These are phyloP conservation scores for Eupithecia exiguata DNA, from an alignment of 2,888 invertebrate species.

Conservation along the genomic window DNA sequence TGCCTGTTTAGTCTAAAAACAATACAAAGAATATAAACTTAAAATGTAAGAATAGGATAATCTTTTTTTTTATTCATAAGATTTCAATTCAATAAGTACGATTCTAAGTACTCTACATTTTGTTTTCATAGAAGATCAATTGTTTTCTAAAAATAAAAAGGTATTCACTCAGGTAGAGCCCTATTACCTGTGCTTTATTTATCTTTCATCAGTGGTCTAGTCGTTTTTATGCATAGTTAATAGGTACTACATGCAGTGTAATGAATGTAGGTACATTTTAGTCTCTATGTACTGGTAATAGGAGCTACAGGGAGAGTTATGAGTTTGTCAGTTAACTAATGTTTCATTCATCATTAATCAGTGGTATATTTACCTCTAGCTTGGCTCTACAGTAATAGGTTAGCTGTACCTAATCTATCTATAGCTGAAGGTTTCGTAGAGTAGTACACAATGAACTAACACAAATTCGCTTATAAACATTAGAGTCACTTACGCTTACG, in stretches of 20 bases:
- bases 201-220: neutral
- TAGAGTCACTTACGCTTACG: neutral
- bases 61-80: neutral
- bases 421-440: constrained; percentile 1
- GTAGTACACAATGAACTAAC: neutral
- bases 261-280: neutral
- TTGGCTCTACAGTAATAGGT: neutral
- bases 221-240: neutral
- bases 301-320: constrained; percentile 4
- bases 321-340: neutral
- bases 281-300: neutral
- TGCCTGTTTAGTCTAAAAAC: neutral
- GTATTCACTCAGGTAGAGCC: neutral
- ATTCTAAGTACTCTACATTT: neutral
- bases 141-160: neutral
- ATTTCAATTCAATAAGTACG: neutral
- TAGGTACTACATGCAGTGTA: neutral
- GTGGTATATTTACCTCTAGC: constrained; percentile 7
- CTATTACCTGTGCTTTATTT: neutral
- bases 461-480: neutral
- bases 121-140: neutral
- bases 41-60: neutral
- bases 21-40: neutral
- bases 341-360: constrained; percentile 9
- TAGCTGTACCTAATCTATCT: neutral